These are phyloP conservation scores for Clunio marinus DNA, from an alignment of 2,888 invertebrate genomes.

Conservation along the genomic window DNA sequence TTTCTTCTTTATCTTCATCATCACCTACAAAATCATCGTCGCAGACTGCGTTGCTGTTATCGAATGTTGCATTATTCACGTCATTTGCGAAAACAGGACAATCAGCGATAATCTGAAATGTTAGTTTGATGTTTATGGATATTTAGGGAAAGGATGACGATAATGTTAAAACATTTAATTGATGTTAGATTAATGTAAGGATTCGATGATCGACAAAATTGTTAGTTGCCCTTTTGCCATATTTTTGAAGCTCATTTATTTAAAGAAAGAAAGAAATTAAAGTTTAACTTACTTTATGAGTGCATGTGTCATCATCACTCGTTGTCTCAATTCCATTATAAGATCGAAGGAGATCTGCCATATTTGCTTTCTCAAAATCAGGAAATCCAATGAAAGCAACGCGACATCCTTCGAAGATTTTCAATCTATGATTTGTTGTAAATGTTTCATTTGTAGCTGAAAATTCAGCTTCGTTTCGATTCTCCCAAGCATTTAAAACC, in stretches of 20 bases:
- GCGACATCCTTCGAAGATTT: conserved; percentile 81
- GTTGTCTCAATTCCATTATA: conserved; percentile 79
- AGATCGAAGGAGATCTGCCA: conserved; percentile 81
- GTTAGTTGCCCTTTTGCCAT: not conserved
- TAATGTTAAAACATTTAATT: not conserved
- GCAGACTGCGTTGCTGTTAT: not conserved
- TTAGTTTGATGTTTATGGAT: not conserved
- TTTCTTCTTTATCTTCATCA: not conserved
- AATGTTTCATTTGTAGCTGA: conserved; percentile 66
- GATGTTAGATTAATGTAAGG: too few relatives aligned
- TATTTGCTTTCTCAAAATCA: conserved; percentile 83
- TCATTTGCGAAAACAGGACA: conserved; percentile 18
- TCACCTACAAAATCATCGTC: not conserved
- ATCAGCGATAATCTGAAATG: conserved; percentile 29
- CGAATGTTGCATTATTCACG: conserved; percentile 1
- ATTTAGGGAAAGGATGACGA: not conserved
- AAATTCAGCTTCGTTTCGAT: conserved; percentile 65
- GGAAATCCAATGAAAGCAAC: conserved; percentile 89
- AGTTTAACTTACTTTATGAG: conserved; percentile 77
- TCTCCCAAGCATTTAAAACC: conserved; percentile 84
- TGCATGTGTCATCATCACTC: conserved; percentile 76
- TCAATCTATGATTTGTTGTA: conserved; percentile 69
- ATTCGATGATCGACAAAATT: not conserved
- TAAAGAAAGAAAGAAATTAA: not conserved
- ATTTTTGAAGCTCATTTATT: not conserved